phyloP scores from a whole-genome alignment of 2,797 vertebrate genomes.

The Malurus splendens region DNA sequence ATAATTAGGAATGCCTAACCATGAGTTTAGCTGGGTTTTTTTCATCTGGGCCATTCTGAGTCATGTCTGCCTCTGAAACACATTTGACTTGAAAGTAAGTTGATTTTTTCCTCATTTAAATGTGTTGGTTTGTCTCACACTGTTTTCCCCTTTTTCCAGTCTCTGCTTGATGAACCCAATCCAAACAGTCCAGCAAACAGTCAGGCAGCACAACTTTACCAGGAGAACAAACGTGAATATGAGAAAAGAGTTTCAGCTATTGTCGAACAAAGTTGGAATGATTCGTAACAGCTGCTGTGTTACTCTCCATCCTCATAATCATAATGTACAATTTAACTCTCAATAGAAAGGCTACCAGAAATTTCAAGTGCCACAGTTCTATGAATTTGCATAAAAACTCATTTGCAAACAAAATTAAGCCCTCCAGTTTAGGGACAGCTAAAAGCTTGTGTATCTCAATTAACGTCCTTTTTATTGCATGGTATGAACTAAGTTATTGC shows the following conservation, averaged over 20 bases:
- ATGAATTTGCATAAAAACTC: constrained; percentile 75
- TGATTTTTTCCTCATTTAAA: not conserved
- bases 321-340: constrained; percentile 72
- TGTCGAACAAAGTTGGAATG: constrained; percentile 98
- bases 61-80: not conserved
- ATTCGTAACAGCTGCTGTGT: constrained; percentile 81
- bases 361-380: constrained; percentile 84
- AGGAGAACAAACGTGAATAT: constrained; percentile 98
- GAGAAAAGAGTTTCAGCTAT: constrained; percentile 98
- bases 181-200: constrained; percentile 98
- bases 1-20: not conserved
- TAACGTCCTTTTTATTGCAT: constrained; percentile 92
- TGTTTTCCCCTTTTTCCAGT: constrained; percentile 68
- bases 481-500: constrained; percentile 99
- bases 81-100: not conserved
- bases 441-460: constrained; percentile 85
- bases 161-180: constrained; percentile 95
- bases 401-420: constrained; percentile 78
- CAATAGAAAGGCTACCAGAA: constrained; percentile 72
- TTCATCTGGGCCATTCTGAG: not conserved
- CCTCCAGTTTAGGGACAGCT: constrained; percentile 73
- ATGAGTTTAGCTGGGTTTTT: not conserved
- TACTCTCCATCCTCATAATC: constrained; percentile 57
- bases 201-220: constrained; percentile 97
- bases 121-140: not conserved